Conservation (phyloP, 2,797 vertebrate species). For the Mus caroli region DNA sequence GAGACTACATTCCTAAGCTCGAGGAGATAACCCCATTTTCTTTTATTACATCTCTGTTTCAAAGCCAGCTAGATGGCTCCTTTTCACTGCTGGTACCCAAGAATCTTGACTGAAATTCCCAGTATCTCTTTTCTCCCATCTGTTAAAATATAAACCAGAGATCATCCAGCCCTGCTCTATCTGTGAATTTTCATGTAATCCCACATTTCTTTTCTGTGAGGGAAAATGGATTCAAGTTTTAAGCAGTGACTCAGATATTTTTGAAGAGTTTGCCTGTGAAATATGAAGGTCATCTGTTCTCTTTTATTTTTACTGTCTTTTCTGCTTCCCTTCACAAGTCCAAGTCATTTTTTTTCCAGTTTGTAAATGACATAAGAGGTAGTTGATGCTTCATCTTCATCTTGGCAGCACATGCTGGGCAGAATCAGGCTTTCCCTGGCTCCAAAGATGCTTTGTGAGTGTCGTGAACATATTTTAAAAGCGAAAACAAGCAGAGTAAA, state of each 20-base stretch:
- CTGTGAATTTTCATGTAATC: background rate
- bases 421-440: background rate
- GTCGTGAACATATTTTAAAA: constrained; percentile 21
- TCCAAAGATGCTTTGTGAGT: background rate
- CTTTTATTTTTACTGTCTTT: constrained; percentile 44
- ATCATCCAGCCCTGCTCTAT: background rate
- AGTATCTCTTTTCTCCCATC: constrained; percentile 17
- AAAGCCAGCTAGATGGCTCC: background rate
- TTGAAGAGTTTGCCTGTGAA: constrained; percentile 65
- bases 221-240: background rate
- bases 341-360: background rate
- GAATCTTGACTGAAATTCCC: background rate
- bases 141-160: background rate
- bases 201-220: constrained; percentile 39
- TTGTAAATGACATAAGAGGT: constrained; percentile 14
- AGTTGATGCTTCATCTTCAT: background rate
- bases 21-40: background rate
- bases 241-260: constrained; percentile 46
- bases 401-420: background rate
- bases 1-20: background rate
- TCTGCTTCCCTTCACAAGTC: constrained; percentile 33
- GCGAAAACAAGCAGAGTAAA: constrained; percentile 35
- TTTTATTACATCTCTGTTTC: background rate
- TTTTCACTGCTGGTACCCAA: constrained; percentile 8
- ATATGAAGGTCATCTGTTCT: constrained; percentile 35